Base-by-base conservation (phyloP, 2,888 invertebrate species). In the Pantelozetes paolii region DNA sequence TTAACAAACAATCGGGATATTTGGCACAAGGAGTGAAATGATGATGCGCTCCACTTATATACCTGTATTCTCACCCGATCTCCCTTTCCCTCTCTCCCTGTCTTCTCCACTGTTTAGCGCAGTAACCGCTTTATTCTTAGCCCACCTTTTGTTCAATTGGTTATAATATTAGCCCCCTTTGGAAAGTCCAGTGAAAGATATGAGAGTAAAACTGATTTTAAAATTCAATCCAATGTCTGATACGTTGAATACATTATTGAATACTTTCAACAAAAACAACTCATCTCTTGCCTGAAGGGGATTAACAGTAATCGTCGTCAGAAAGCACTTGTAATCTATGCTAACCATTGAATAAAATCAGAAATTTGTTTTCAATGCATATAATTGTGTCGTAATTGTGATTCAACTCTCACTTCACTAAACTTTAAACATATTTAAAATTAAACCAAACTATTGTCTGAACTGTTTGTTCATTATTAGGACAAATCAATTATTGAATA, bases 1-100 rank as follows among this genome's bases (percentile, higher is more conserved):
- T 9, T 54, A 54, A 26, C 20, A n/a, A 26, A 54, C 54, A n/a
- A 23, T 54, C 2, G 54, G 2, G 15, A 54, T 26, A 54, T 54
- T 54, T 54, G 54, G 54, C 54, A 54, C 54, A 54, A 54, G 20
- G 20, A 5, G 20, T 54, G 54, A 26, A 54, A 54, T 54, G 54
- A 54, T 54, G 54, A 54, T 54, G 54, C 23, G 54, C 54, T 54
- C 54, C 13, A 23, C 54, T 54, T 54, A 54, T 54, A 54, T 54
- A 54, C 26, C 20, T 23, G 11, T 18, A 54, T 13, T 54, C 54
- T n/a, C n/a, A n/a, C n/a, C n/a, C n/a, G n/a, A n/a, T n/a, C n/a
- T 26, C 54, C 23, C 54, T 54, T 26, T 54, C 15, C 11, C 11
- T 20, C 26, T 13, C 20, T 23, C 28, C 54, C 54, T 11, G 1